These are phyloP conservation scores for Gobio occitaniae DNA, from an alignment of 2,797 vertebrate species.

Conservation along the genomic window DNA sequence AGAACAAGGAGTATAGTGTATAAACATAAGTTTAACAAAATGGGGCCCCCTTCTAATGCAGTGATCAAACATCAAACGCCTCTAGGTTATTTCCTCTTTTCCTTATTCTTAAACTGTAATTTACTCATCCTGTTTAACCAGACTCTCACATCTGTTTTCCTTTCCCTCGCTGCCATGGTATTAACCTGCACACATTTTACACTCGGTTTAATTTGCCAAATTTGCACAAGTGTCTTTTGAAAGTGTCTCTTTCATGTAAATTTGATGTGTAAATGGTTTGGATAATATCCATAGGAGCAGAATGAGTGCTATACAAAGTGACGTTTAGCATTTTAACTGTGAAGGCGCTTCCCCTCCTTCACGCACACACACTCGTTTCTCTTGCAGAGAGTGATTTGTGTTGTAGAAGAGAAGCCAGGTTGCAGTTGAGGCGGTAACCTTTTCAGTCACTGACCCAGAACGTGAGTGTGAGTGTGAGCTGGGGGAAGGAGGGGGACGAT, in stretches of 20 bases:
- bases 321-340: constrained; percentile 47
- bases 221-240: constrained; percentile 21
- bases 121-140: constrained; percentile 47
- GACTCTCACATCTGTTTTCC: constrained; percentile 19
- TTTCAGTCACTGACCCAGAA: constrained; percentile 96
- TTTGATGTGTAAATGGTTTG: constrained; percentile 30
- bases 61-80: constrained; percentile 57
- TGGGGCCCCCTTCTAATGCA: constrained; percentile 18
- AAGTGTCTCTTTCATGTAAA: constrained; percentile 35
- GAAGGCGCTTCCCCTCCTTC: constrained; percentile 16
- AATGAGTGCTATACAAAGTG: constrained; percentile 34
- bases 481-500: constrained; percentile 75
- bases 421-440: constrained; percentile 93
- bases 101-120: constrained; percentile 40
- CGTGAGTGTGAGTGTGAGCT: constrained; percentile 54
- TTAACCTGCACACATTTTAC: constrained; percentile 49
- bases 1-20: constrained; percentile 46
- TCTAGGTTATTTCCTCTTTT: constrained; percentile 37
- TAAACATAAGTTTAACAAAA: constrained; percentile 54
- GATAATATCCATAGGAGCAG: constrained; percentile 28
- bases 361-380: constrained; percentile 19
- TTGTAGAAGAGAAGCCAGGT: constrained; percentile 88
- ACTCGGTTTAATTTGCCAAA: constrained; percentile 20
- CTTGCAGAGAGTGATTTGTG: constrained; percentile 83
- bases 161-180: constrained; percentile 60